These are phyloP conservation scores for Neodiprion virginianus DNA, from an alignment of 1,140 invertebrate species.

Conservation along the genomic window DNA sequence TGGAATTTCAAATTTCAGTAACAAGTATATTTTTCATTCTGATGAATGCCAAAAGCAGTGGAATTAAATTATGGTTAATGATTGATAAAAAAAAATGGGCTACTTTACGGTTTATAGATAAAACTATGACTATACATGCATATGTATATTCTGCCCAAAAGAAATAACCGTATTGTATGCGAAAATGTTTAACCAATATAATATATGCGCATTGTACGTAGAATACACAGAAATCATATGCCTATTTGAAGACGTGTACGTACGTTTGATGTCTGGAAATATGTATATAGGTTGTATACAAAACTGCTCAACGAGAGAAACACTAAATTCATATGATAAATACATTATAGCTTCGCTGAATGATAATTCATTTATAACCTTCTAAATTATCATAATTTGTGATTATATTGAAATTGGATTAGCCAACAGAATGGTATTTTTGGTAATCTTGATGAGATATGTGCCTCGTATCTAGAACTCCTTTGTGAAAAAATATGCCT, in stretches of 20 bases:
- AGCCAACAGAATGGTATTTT: not conserved
- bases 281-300: not conserved
- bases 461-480: conserved; percentile 2
- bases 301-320: not conserved
- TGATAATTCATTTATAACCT: not conserved
- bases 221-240: too few relatives aligned
- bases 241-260: not conserved
- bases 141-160: not conserved
- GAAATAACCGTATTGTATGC: not conserved
- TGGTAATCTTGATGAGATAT: not conserved
- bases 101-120: too few relatives aligned
- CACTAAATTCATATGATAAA: not conserved
- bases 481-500: not conserved
- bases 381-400: too few relatives aligned
- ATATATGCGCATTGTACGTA: not conserved
- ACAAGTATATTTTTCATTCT: too few relatives aligned
- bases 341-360: not conserved
- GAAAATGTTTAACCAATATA: not conserved
- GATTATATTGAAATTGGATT: too few relatives aligned
- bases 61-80: too few relatives aligned
- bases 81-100: too few relatives aligned
- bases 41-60: too few relatives aligned
- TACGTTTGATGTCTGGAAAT: not conserved
- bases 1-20: too few relatives aligned
- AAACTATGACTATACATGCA: not conserved